Base-by-base conservation (phyloP, 2,888 invertebrate genomes). In the Synanthedon tipuliformis region DNA sequence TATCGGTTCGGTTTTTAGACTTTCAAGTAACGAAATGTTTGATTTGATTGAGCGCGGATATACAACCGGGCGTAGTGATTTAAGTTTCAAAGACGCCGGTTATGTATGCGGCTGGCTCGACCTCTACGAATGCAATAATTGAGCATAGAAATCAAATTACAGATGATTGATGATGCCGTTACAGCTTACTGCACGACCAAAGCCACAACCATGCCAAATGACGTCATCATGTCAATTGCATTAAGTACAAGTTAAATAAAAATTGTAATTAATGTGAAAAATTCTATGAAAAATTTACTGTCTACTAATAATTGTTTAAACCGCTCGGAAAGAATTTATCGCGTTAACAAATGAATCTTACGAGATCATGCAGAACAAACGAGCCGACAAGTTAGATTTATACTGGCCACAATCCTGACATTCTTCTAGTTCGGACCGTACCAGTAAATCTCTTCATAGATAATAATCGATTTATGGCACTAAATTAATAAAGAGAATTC, bases 131-230 rank as follows among this genome's bases (percentile, higher is more conserved):
- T 81, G 83, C 78, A 86, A 86, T 87, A 87, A 87, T 86, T 87
- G 87, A 85, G 83, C 82, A 84, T 85, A 86, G 85, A 86, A 87
- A 87, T 86, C 86, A 85, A 86, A 87, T 87, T 85, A 86, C 79
- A 78, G 83, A 85, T 81, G 86, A 87, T 87, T 85, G 86, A 86
- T 81, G 83, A 84, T 85, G 75, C 86, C 86, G 87, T 86, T 87
- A 84, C 75, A 61, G 82, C 83, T 85, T 86, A 83, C 75, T 61
- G 82, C 83, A 84, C 83, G 81, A 81, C 75, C 71, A 74, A 71
- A 78, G 82, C 81, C 76, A 78, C 84, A 82, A 78, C 77, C 81
- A 78, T 78, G 77, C 75, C 65, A 61, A 65, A 61, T 73, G 68
- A 72, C 65, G 69, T 76, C 72, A 80, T 75, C 79, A 77, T 81